A percentile compares a stretch with the other conserved stretches of the same genome.
Evolutionary conservation across 1,140 invertebrate species (phyloP).

Genomic region (Drosophila bipectinata): DNA sequence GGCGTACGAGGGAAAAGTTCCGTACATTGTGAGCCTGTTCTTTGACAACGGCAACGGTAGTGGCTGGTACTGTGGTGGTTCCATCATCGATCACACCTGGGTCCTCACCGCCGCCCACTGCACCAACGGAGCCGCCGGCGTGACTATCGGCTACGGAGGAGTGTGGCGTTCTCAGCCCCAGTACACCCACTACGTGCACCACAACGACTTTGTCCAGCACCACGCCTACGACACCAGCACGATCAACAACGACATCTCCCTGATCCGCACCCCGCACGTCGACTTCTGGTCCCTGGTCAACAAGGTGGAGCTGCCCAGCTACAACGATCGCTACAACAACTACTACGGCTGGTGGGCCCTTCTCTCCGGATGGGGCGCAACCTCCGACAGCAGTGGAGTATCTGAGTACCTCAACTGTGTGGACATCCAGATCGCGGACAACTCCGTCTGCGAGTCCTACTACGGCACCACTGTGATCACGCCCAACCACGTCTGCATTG

Average conservation of each 20-base stretch:
- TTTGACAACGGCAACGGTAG: slow-evolving; percentile 83
- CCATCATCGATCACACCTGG: slow-evolving; percentile 85
- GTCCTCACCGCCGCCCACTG: slow-evolving; percentile 83
- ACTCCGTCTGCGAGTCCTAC: slow-evolving; percentile 25
- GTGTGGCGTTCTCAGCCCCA: slow-evolving; percentile 33
- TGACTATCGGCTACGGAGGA: slow-evolving; percentile 29
- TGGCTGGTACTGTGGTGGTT: slow-evolving; percentile 86
- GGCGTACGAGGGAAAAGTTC: slow-evolving; percentile 82
- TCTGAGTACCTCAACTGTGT: slow-evolving; percentile 36
- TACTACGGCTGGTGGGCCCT: slow-evolving; percentile 41
- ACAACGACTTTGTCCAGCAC: slow-evolving; percentile 25
- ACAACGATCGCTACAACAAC: slow-evolving; percentile 30
- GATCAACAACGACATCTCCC: slow-evolving; percentile 40
- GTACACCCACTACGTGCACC: slow-evolving; percentile 15
- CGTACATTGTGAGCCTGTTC: slow-evolving; percentile 82
- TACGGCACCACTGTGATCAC: slow-evolving; percentile 33
- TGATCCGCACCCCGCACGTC: slow-evolving; percentile 40
- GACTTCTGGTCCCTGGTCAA: slow-evolving; percentile 46
- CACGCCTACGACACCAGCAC: slow-evolving; percentile 14
- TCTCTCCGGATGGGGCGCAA: slow-evolving; percentile 51
- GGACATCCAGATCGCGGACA: slow-evolving; percentile 37
- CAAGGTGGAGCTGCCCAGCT: slow-evolving; percentile 49
- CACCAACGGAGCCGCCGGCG: slow-evolving; percentile 34
- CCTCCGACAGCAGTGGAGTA: slow-evolving; percentile 17
- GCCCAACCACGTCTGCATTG: slow-evolving; percentile 53